These are phyloP conservation scores for Caiman crocodilus DNA, from an alignment of 2,797 vertebrate genomes.

Conservation along the genomic window DNA sequence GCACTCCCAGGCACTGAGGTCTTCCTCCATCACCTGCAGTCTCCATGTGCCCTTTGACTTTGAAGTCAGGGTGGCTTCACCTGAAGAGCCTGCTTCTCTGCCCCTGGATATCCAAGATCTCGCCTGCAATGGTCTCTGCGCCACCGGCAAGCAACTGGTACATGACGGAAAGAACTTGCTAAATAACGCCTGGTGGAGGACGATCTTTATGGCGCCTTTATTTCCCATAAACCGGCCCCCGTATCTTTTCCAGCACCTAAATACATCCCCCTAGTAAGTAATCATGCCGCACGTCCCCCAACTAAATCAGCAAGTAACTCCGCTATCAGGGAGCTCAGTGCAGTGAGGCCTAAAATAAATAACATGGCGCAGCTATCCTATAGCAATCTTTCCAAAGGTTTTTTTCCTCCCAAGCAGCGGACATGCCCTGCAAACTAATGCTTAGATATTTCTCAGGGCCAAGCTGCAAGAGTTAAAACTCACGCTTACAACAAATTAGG, in stretches of 20 bases:
- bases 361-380: not conserved
- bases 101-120: not conserved
- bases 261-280: not conserved
- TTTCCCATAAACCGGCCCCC: not conserved
- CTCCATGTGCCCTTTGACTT: not conserved
- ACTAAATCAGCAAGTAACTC: not conserved
- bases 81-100: not conserved
- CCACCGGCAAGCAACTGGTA: not conserved
- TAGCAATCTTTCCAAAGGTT: not conserved
- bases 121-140: not conserved
- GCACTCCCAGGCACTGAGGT: not conserved
- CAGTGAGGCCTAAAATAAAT: not conserved
- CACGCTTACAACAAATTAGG: too few relatives aligned
- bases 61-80: not conserved
- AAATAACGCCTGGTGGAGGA: not conserved
- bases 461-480: not conserved
- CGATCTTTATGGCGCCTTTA: not conserved
- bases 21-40: not conserved
- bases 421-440: rapidly evolving
- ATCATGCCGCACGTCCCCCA: not conserved
- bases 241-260: not conserved
- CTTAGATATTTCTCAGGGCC: not conserved
- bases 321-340: not conserved
- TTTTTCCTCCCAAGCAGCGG: not conserved
- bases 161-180: not conserved